Evolutionary conservation across 2,113 vertebrate species (phyloP), one percentile per base, ranked within the genome.

Genomic region (Phrynosoma platyrhinos): DNA sequence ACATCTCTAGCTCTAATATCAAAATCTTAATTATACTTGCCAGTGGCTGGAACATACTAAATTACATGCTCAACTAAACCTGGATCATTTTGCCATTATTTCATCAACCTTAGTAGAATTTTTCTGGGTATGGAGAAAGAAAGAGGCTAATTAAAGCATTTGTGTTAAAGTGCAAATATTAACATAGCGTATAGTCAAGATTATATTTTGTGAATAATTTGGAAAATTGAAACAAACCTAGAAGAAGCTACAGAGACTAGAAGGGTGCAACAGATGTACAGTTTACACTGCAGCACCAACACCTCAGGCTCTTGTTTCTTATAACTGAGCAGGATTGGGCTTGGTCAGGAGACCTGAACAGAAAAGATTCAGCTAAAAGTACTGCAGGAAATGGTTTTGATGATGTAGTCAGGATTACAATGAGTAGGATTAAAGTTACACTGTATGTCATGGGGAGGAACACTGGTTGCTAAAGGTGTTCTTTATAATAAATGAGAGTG

Each of bases 321-420:
- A 82, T 83, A 82, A 30, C 53, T 91, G 86, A 89, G 90, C 88
- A 92, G 90, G 87, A 86, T 85, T 93, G 94, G 93, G 94, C 84
- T 94, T 90, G 92, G 94, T 92, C 92, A 92, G 64, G 93, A 5
- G 2, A 83, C 83, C 87, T 91, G 94, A 92, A 90, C 92, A 94
- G 90, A 88, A 88, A 85, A 89, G 75, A 89, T 91, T 87, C 82
- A 84, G 72, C 53, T 87, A 87, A 92, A 86, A 80, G 84, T 0
- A 5, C 80, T 90, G 87, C 90, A 95, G 95, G 93, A 95, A 96
- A 94, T 95, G 92, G 90, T 77, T 95, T 93, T 90, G 88, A 87
- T 95, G 94, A 94, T 93, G 95, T 91, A 93, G 78, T 66, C 7
- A 71, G 75, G 89, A n/a, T 36, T 90, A 0, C n/a, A 80, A 47